These are phyloP conservation scores for Nipponacmea schrenckii DNA, from an alignment of 2,888 invertebrate genomes.

Conservation along the genomic window DNA sequence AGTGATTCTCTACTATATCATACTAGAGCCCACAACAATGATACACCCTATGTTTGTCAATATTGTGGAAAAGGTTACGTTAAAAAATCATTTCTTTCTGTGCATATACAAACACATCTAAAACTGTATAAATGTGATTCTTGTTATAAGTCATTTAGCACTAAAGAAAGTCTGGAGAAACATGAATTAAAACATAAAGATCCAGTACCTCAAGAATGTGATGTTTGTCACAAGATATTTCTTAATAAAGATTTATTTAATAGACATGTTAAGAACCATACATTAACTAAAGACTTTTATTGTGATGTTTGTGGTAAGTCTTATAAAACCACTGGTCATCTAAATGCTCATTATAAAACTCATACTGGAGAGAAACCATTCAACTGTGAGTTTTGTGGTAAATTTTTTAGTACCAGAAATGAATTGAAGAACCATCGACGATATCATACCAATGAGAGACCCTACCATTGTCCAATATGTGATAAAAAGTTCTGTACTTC, in stretches of 20 bases:
- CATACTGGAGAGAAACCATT: conserved; percentile 3
- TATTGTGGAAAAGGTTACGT: too few relatives aligned
- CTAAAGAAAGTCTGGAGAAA: neutral
- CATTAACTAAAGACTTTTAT: neutral
- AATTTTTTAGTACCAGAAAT: neutral
- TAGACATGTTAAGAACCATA: neutral
- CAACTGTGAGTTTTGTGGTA: neutral
- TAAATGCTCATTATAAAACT: neutral
- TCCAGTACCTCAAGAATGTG: neutral
- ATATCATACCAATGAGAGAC: neutral
- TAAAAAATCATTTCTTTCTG: too few relatives aligned
- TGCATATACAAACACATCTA: neutral
- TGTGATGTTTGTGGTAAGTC: conserved; percentile 2
- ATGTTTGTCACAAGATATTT: neutral
- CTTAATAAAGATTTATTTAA: neutral
- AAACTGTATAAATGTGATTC: neutral
- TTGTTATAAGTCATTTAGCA: neutral
- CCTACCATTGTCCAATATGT: neutral
- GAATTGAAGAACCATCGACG: neutral
- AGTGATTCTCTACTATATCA: too few relatives aligned
- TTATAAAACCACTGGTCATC: neutral
- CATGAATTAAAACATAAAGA: neutral
- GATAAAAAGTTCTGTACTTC: neutral
- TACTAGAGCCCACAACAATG: too few relatives aligned
- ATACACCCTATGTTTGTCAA: too few relatives aligned